Percentiles rank a stretch among this genome's conserved stretches.
Conservation (phyloP, 2,797 vertebrate species). For the Melanogrammus aeglefinus region DNA sequence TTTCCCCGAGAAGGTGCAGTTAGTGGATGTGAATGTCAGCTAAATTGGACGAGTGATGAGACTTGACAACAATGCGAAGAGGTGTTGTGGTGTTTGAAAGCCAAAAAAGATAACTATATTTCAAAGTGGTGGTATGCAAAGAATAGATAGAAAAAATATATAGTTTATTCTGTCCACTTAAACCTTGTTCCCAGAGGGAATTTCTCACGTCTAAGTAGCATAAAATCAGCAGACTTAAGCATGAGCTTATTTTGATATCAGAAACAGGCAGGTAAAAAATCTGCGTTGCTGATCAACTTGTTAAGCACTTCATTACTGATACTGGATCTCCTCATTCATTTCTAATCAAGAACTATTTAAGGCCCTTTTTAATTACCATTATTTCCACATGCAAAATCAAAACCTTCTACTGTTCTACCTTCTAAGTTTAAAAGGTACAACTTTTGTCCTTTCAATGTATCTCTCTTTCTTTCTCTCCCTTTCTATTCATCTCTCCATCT, state of each 20-base stretch:
- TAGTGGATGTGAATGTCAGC: neutral
- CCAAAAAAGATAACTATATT: neutral
- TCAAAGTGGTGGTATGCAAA: neutral
- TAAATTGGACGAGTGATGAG: neutral
- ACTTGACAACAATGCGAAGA: too few species aligned
- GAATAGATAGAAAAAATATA: neutral
- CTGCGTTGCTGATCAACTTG: neutral
- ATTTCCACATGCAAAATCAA: neutral
- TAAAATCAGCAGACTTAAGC: neutral
- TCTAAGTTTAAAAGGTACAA: neutral
- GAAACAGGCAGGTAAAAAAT: neutral
- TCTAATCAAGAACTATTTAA: neutral
- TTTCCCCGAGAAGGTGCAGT: neutral
- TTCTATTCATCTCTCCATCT: too few species aligned
- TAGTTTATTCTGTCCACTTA: neutral
- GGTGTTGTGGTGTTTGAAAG: neutral
- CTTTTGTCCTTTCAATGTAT: too few species aligned
- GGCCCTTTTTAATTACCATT: constrained; percentile 6
- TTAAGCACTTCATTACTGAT: neutral
- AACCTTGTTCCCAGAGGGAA: neutral
- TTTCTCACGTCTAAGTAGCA: neutral
- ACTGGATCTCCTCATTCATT: neutral
- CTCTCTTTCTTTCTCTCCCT: too few species aligned
- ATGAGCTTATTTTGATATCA: neutral
- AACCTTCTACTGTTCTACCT: neutral